These are phyloP conservation scores for Acyrthosiphon pisum DNA, from an alignment of 1,140 invertebrate genomes.

Conservation along the genomic window DNA sequence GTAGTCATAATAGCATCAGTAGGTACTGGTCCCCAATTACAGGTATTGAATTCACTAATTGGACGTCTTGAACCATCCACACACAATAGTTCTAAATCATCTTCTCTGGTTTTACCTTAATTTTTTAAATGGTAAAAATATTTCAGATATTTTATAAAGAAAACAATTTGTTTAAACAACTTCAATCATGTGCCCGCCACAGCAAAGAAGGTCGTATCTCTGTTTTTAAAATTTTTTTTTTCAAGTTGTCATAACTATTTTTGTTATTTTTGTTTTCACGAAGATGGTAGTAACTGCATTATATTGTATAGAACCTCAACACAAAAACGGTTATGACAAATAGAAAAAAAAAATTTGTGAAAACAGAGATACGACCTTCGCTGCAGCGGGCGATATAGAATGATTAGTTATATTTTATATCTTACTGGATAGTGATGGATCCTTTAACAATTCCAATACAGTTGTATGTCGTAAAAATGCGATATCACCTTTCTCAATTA, in stretches of 20 bases:
- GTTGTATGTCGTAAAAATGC: constrained; percentile 92
- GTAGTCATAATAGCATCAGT: constrained; percentile 87
- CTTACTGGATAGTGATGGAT: constrained; percentile 68
- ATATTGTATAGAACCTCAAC: too few species aligned
- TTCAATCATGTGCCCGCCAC: too few species aligned
- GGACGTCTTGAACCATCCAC: constrained; percentile 76
- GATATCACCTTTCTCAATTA: constrained; percentile 86
- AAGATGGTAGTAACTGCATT: too few species aligned
- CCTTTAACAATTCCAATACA: constrained; percentile 73
- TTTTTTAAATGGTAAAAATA: not conserved
- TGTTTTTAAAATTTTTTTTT: too few species aligned
- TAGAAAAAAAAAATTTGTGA: too few species aligned
- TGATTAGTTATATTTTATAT: not conserved
- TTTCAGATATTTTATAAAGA: not conserved
- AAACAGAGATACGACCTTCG: too few species aligned
- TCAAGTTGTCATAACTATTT: too few species aligned
- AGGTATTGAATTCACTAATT: constrained; percentile 77
- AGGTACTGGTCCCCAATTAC: constrained; percentile 87
- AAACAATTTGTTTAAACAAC: not conserved
- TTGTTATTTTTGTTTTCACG: too few species aligned
- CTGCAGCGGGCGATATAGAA: too few species aligned
- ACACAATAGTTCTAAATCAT: constrained; percentile 87
- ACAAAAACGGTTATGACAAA: too few species aligned
- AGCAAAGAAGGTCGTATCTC: too few species aligned
- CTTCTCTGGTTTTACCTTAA: constrained; percentile 64